Evolutionary conservation across 2,113 vertebrate genomes (phyloP).

Genomic region (Gavia stellata): DNA sequence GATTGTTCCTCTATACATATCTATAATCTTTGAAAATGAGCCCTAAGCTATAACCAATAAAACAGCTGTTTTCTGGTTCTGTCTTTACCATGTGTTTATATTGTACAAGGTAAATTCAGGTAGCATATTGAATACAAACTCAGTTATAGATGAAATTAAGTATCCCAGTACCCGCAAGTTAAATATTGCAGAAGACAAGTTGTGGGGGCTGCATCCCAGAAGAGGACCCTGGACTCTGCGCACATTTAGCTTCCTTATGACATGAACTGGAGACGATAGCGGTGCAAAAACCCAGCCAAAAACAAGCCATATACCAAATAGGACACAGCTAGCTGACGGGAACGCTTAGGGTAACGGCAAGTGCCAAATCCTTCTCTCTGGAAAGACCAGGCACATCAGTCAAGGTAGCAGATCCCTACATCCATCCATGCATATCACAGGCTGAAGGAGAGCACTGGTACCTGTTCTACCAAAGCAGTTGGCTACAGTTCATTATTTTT

Average conservation of each 20-base stretch:
- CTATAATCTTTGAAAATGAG: not conserved
- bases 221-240: not conserved
- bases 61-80: not conserved
- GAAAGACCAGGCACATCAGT: not conserved
- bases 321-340: not conserved
- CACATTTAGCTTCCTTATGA: not conserved
- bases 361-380: not conserved
- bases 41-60: not conserved
- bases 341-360: not conserved
- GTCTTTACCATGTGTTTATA: not conserved
- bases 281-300: not conserved
- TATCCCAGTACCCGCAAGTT: not conserved
- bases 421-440: not conserved
- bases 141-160: not conserved
- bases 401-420: not conserved
- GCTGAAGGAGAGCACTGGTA: not conserved
- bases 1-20: not conserved
- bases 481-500: not conserved
- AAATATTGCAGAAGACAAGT: not conserved
- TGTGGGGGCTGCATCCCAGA: not conserved
- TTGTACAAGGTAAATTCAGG: not conserved
- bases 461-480: not conserved
- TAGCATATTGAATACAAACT: not conserved
- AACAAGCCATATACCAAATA: not conserved
- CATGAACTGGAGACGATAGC: not conserved